Evolutionary conservation across 2,113 vertebrate genomes (phyloP).

Genomic region (Gavialis gangeticus): DNA sequence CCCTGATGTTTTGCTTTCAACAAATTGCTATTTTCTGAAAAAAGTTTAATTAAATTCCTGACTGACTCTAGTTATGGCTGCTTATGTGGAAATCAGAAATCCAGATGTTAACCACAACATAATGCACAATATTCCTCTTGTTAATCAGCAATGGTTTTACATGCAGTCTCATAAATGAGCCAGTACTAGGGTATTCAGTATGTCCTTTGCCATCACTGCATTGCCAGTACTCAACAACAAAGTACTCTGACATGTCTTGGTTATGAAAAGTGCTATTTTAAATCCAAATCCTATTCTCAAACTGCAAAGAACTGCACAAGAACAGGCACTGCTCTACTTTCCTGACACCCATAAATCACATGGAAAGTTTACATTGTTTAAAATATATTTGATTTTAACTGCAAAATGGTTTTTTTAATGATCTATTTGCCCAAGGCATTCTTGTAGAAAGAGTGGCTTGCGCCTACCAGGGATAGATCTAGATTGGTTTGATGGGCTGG

Average conservation of each 20-base stretch:
- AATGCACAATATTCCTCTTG: not conserved
- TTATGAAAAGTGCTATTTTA: not conserved
- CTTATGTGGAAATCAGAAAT: not conserved
- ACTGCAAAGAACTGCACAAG: not conserved
- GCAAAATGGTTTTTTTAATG: not conserved
- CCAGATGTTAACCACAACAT: not conserved
- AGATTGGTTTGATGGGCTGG: not conserved
- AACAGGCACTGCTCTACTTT: not conserved
- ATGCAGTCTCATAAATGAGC: not conserved
- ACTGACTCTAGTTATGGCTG: not conserved
- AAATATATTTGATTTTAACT: not conserved
- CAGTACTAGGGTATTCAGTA: not conserved
- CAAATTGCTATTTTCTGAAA: not conserved
- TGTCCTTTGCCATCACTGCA: not conserved
- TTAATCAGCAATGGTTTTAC: not conserved
- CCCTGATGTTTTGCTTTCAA: not conserved
- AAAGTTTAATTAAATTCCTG: not conserved
- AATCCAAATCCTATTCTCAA: not conserved
- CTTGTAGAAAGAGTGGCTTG: not conserved
- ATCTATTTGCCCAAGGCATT: not conserved
- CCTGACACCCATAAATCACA: not conserved
- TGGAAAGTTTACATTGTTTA: rapidly evolving
- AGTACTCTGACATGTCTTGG: not conserved
- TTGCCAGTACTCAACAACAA: rapidly evolving
- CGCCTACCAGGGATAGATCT: not conserved